Evolutionary conservation across 2,113 vertebrate genomes (phyloP).

Genomic region (Datnioides undecimradiatus): DNA sequence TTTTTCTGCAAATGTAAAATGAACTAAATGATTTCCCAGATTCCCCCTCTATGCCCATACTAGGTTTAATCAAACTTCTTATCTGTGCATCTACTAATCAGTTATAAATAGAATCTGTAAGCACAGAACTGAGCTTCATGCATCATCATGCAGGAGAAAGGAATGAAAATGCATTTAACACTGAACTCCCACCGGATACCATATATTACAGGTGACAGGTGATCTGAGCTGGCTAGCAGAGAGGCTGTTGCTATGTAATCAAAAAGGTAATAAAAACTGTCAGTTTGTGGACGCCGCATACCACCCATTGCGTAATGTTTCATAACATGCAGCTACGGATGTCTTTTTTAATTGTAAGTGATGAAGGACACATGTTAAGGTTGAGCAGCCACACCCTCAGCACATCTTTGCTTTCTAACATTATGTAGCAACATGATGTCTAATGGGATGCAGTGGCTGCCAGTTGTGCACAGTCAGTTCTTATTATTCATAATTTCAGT

Average conservation of each 20-base stretch:
- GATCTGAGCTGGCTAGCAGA: constrained; percentile 3
- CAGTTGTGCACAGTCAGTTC: constrained; percentile 40
- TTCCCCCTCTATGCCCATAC: neutral
- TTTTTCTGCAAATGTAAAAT: neutral
- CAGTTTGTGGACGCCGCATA: constrained; percentile 30
- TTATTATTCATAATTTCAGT: constrained; percentile 58
- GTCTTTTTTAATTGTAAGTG: constrained; percentile 31
- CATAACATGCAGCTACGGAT: neutral
- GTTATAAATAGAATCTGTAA: neutral
- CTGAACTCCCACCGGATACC: constrained; percentile 11
- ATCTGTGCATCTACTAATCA: neutral
- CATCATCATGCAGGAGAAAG: neutral
- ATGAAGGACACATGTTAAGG: constrained; percentile 46
- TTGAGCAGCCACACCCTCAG: constrained; percentile 22
- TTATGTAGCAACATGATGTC: constrained; percentile 8
- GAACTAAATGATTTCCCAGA: neutral
- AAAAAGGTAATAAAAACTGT: constrained; percentile 41
- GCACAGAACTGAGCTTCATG: neutral
- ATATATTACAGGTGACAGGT: constrained; percentile 24
- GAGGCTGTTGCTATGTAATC: constrained; percentile 26
- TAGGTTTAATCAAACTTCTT: neutral
- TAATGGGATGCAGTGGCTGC: constrained; percentile 38
- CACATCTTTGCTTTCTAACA: constrained; percentile 7
- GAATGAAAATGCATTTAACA: constrained; percentile 27
- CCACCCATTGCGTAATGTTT: constrained; percentile 19